Percentiles rank a stretch among this genome's conserved stretches.
Evolutionary conservation across 2,888 invertebrate species (phyloP).

Genomic region (Drosophila kuntzei): DNA sequence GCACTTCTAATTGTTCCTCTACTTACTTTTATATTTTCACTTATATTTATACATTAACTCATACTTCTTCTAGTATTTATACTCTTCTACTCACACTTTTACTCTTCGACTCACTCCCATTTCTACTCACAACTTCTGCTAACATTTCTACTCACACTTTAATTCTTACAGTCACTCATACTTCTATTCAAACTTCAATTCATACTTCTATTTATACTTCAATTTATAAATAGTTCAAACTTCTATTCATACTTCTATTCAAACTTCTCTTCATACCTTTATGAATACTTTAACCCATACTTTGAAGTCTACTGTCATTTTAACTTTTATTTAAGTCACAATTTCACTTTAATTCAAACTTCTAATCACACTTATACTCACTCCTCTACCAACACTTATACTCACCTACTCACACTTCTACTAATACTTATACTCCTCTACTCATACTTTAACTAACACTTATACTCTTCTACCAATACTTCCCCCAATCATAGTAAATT

Average conservation of each 20-base stretch:
- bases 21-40: accelerated
- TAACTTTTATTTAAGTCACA: no score
- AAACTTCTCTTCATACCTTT: no score
- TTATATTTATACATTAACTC: background rate
- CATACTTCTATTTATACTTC: no score
- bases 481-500: no score
- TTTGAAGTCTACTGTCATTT: no score
- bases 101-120: background rate
- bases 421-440: background rate
- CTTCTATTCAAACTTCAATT: no score
- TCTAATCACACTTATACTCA: no score
- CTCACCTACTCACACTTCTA: background rate
- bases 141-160: background rate
- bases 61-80: background rate
- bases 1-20: no score
- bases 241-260: background rate
- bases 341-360: no score
- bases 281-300: background rate
- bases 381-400: no score
- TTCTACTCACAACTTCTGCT: background rate
- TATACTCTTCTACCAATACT: no score
- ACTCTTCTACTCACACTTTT: background rate
- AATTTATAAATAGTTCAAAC: no score
- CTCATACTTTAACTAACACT: background rate
- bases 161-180: background rate